Conservation (phyloP, 2,888 invertebrate species). For the Athrips mouffetella region DNA sequence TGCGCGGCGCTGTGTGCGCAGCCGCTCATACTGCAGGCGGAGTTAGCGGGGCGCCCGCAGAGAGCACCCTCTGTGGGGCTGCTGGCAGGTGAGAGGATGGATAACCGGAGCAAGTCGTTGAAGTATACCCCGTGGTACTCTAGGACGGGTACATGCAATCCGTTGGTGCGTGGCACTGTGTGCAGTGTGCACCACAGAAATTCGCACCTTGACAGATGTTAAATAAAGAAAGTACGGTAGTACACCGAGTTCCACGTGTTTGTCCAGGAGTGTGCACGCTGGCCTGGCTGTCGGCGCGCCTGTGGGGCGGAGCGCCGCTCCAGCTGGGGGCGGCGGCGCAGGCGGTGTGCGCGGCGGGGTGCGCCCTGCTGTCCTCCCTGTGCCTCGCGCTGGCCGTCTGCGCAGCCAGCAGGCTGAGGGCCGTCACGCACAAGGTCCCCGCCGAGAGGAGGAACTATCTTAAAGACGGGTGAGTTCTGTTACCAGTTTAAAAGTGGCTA, state of each 20-base stretch:
- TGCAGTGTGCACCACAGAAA: too few species aligned
- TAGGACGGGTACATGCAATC: too few species aligned
- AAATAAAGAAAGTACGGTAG: too few species aligned
- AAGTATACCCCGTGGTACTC: too few species aligned
- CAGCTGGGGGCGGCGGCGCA: slow-evolving; percentile 78
- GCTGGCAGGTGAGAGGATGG: slow-evolving; percentile 84
- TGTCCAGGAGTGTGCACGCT: slow-evolving; percentile 81
- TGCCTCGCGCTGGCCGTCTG: slow-evolving; percentile 83
- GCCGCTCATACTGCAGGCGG: slow-evolving; percentile 83
- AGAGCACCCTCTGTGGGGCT: slow-evolving; percentile 83
- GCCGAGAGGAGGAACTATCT: slow-evolving; percentile 76
- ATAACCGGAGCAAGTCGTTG: slow-evolving; percentile 8
- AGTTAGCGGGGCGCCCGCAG: slow-evolving; percentile 80
- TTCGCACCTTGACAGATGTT: too few species aligned
- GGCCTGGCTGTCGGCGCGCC: slow-evolving; percentile 81
- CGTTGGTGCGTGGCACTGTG: too few species aligned
- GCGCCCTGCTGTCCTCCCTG: slow-evolving; percentile 81
- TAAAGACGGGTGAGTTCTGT: slow-evolving; percentile 74
- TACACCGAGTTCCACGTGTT: too few species aligned
- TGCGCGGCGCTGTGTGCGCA: slow-evolving; percentile 85
- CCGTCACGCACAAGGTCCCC: slow-evolving; percentile 79
- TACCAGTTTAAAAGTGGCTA: too few species aligned
- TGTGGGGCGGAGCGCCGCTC: slow-evolving; percentile 80
- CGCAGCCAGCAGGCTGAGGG: slow-evolving; percentile 80
- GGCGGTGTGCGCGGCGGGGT: slow-evolving; percentile 82